Evolutionary conservation across 37 sponge, comb jelly and placozoan genomes (phyloP).

Genomic region (Bolinopsis microptera): DNA sequence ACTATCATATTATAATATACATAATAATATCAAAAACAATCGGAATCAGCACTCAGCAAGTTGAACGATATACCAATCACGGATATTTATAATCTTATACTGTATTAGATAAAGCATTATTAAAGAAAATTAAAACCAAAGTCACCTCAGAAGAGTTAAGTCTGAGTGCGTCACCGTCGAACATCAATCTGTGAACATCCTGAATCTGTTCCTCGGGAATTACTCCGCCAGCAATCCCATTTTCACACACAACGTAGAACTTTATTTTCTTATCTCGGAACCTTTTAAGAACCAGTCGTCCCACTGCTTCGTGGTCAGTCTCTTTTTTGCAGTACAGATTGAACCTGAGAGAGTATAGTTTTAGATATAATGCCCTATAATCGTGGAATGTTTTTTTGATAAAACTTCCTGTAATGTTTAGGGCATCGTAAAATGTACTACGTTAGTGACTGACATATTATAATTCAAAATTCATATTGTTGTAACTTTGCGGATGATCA

Average conservation of each 20-base stretch:
- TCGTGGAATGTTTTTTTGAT: too few relatives aligned
- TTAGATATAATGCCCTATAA: too few relatives aligned
- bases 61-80: too few relatives aligned
- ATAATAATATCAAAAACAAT: neutral
- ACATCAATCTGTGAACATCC: neutral
- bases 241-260: neutral
- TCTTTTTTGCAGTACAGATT: neutral
- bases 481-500: too few relatives aligned
- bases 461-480: too few relatives aligned
- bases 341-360: conserved; percentile 56
- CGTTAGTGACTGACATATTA: too few relatives aligned
- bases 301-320: conserved; percentile 46
- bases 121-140: neutral
- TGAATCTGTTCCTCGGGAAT: neutral
- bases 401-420: too few relatives aligned
- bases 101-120: too few relatives aligned
- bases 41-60: neutral
- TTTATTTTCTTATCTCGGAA: conserved; percentile 50
- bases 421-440: too few relatives aligned
- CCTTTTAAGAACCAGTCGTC: neutral
- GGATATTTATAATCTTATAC: too few relatives aligned
- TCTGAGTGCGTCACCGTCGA: neutral
- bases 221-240: neutral
- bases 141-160: conserved; percentile 33
- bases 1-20: neutral